Conservation (phyloP, 30 jellyfish, hydroid and myxozoan genomes). For the Aurelia aurita complex sp. Pacific region DNA sequence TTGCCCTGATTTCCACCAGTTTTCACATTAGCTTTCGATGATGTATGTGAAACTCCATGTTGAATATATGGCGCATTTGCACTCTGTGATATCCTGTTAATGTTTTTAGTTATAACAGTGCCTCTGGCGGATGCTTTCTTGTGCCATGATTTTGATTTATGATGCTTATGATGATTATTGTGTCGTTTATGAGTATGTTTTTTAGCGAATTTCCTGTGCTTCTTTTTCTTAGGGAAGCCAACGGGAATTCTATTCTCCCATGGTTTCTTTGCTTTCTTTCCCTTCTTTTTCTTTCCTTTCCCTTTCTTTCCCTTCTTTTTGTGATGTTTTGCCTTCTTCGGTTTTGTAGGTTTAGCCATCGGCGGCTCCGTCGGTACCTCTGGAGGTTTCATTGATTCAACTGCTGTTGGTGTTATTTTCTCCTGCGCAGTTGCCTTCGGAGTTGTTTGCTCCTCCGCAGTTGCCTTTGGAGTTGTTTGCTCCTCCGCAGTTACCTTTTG, state of each 20-base stretch:
- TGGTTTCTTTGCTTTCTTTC: slow-evolving; percentile 41
- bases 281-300: slow-evolving; percentile 20
- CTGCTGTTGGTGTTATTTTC: slow-evolving; percentile 4
- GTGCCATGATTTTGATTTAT: slow-evolving; percentile 1
- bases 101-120: slow-evolving; percentile 54
- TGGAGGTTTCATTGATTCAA: slow-evolving; percentile 3
- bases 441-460: background rate
- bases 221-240: slow-evolving; percentile 33
- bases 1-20: slow-evolving; percentile 16
- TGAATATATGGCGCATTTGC: slow-evolving; percentile 72
- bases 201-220: slow-evolving; percentile 4
- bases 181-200: slow-evolving; percentile 11
- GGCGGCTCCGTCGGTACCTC: slow-evolving; percentile 9
- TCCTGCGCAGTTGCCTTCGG: background rate
- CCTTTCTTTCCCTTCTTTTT: slow-evolving; percentile 14
- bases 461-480: slow-evolving; percentile 1
- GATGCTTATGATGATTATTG: slow-evolving; percentile 8
- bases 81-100: slow-evolving; percentile 69
- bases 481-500: background rate
- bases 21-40: slow-evolving; percentile 65
- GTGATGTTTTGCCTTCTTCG: slow-evolving; percentile 20
- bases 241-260: slow-evolving; percentile 61
- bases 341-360: background rate
- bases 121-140: slow-evolving; percentile 39
- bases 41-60: slow-evolving; percentile 66